Conservation (phyloP, 92 coral and sea anemone species). For the Siderastrea radians region DNA sequence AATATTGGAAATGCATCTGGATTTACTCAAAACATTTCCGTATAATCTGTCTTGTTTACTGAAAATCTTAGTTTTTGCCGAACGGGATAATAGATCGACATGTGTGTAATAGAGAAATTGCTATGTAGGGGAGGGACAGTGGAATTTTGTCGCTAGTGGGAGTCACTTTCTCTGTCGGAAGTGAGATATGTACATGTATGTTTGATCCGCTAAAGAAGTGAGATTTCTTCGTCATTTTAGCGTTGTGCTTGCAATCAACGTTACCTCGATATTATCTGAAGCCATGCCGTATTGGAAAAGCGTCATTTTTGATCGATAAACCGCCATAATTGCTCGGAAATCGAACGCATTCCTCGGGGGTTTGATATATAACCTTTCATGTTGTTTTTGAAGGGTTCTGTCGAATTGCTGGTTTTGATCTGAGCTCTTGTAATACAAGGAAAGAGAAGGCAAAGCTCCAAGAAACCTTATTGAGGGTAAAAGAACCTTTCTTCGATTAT, state of each 20-base stretch:
- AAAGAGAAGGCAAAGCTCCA: neutral
- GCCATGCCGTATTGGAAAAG: constrained; percentile 1
- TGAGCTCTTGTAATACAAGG: neutral
- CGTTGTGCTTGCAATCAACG: neutral
- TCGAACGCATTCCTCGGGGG: neutral
- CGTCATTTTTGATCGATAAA: constrained; percentile 1
- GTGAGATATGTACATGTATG: neutral
- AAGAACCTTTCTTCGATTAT: neutral
- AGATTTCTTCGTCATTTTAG: constrained; percentile 15
- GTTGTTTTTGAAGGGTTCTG: constrained; percentile 14
- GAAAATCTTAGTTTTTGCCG: neutral
- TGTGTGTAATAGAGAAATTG: neutral
- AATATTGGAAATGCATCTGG: too few species aligned
- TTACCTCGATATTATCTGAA: neutral
- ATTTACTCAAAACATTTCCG: neutral
- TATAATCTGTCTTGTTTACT: neutral
- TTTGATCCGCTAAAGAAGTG: neutral
- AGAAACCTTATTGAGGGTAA: neutral
- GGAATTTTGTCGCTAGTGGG: constrained; percentile 32
- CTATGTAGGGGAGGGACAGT: constrained; percentile 34
- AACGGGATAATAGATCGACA: too few species aligned
- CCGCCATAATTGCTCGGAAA: neutral
- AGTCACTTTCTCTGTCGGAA: constrained; percentile 31
- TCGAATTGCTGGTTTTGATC: constrained; percentile 16
- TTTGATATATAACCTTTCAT: neutral